Conservation (phyloP, 2,888 invertebrate genomes). For the Napeogenes inachia region DNA sequence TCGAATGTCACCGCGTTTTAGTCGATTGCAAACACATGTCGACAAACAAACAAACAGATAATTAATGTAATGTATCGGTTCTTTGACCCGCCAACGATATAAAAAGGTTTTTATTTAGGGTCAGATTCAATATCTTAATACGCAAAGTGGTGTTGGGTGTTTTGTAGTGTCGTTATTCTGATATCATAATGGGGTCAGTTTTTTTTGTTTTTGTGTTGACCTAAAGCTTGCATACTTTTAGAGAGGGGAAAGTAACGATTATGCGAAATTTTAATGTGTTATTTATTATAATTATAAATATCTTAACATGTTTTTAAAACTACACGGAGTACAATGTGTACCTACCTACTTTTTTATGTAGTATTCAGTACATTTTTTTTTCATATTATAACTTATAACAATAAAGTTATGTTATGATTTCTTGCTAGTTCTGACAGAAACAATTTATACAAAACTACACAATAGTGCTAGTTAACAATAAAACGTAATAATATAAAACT, state of each 20-base stretch:
- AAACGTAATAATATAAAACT: too few species aligned
- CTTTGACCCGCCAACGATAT: conserved; percentile 23
- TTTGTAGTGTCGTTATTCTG: conserved; percentile 18
- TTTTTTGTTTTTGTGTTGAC: conserved; percentile 11
- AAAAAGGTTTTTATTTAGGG: not conserved
- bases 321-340: too few species aligned
- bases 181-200: conserved; percentile 13
- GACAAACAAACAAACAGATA: conserved; percentile 27
- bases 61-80: conserved; percentile 31
- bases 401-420: too few species aligned
- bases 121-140: conserved; percentile 9
- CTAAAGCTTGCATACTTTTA: conserved; percentile 8
- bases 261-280: too few species aligned
- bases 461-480: too few species aligned
- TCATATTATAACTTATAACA: too few species aligned
- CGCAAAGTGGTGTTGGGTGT: conserved; percentile 21
- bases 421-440: too few species aligned
- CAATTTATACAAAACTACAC: too few species aligned
- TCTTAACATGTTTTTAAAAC: too few species aligned
- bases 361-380: too few species aligned
- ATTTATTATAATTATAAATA: too few species aligned
- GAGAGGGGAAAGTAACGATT: not conserved
- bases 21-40: conserved; percentile 36
- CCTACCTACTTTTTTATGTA: too few species aligned
- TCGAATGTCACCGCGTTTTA: conserved; percentile 18